Conservation (phyloP, 2,113 vertebrate genomes). For the Hemibagrus wyckioides region DNA sequence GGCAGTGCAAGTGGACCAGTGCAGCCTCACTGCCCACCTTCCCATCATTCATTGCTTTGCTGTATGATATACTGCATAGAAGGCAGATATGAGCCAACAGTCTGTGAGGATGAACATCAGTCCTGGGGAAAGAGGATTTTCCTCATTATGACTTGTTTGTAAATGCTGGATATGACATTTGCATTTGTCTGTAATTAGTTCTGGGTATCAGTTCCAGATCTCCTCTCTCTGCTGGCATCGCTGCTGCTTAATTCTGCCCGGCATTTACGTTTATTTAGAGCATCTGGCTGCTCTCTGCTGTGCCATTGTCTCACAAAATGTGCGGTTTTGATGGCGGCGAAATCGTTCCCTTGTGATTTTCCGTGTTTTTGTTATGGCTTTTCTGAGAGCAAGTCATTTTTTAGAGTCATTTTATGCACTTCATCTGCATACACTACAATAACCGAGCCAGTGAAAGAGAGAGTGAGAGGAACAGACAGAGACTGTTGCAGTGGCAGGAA, state of each 20-base stretch:
- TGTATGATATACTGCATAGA: constrained; percentile 22
- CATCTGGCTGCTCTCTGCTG: constrained; percentile 1
- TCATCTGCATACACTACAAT: neutral
- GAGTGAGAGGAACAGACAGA: neutral
- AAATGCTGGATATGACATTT: constrained; percentile 27
- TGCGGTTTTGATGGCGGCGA: neutral
- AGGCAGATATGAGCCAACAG: constrained; percentile 45
- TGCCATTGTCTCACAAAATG: constrained; percentile 18
- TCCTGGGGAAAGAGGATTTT: constrained; percentile 57
- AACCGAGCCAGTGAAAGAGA: neutral
- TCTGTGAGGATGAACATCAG: constrained; percentile 46
- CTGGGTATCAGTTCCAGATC: constrained; percentile 36
- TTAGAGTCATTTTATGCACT: constrained; percentile 10
- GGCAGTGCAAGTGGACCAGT: no score
- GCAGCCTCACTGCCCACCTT: neutral
- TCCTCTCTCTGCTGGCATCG: constrained; percentile 17
- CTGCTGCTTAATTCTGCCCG: constrained; percentile 1
- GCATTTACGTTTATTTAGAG: constrained; percentile 24
- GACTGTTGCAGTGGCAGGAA: neutral
- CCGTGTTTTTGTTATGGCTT: constrained; percentile 3
- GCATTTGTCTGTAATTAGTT: constrained; percentile 47
- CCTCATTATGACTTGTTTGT: constrained; percentile 41
- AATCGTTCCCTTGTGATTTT: constrained; percentile 10
- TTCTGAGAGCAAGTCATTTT: neutral
- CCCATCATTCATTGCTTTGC: constrained; percentile 43